Evolutionary conservation across 1,140 invertebrate genomes (phyloP), one percentile per base, ranked within the genome.

Genomic region (Bombus picipes): DNA sequence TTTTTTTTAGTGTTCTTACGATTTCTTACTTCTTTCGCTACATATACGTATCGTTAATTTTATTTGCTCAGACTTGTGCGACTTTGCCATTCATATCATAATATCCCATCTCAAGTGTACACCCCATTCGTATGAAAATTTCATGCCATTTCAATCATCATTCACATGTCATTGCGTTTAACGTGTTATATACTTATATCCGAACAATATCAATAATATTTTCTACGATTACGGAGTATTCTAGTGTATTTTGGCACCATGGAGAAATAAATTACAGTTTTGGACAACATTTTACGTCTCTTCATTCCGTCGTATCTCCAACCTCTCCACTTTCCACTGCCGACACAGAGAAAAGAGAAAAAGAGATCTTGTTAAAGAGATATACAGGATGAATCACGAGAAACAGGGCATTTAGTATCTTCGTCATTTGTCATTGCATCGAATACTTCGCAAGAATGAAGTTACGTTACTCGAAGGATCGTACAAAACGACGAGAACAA

Each of bases 201-300:
- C 75, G 43, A 86, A 75, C 65, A 81, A 34, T 89, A 86, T n/a
- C 79, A 25, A 89, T 73, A 81, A 79, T 80, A 62, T 65, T 89
- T 81, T 85, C 66, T 85, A 87, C 78, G 66, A 76, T 78, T 87
- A 87, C 28, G 53, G 10, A 87, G 74, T 75, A 87, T 71, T 86
- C 80, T 78, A 87, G 72, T 87, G 85, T 87, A 87, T 87, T 87
- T 83, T 77, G 85, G 85, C 85, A 87, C 68, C 72, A 57, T 78
- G 81, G 66, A 87, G 62, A 87, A 87, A 87, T 87, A 87, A 87
- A 87, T 87, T 87, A 72, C 81, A 87, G 74, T 83, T 87, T 87
- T 85, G 78, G 78, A 85, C 78, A 53, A 81, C 9, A n/a, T 2
- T 15, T 1, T 5, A 18, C 4, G 28, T 59, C 2, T 28, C 68